Conservation (phyloP, 2,888 invertebrate species). For the Dryadula phaetusa region DNA sequence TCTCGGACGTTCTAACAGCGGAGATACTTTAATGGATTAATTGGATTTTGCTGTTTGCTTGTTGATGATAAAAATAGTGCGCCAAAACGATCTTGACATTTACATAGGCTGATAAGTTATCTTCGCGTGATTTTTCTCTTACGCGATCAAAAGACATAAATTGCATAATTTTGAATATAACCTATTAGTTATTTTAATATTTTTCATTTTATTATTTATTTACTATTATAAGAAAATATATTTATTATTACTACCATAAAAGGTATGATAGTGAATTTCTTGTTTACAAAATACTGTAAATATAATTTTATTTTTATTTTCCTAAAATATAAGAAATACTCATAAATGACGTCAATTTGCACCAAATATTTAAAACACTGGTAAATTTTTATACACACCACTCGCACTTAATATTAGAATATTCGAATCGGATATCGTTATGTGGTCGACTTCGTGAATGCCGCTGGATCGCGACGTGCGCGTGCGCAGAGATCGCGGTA, state of each 20-base stretch:
- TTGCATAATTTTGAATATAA: not conserved
- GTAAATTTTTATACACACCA: constrained; percentile 29
- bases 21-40: constrained; percentile 51
- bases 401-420: constrained; percentile 46
- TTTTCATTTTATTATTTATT: not conserved
- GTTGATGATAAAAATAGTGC: constrained; percentile 33
- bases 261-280: no score
- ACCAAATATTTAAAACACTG: constrained; percentile 21
- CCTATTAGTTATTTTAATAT: not conserved
- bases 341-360: constrained; percentile 15
- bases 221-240: not conserved
- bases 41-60: constrained; percentile 49
- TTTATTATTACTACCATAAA: no score
- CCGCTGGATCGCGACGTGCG: constrained; percentile 55
- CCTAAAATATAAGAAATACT: not conserved
- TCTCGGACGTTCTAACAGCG: constrained; percentile 54
- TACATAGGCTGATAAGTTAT: constrained; percentile 24
- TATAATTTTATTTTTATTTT: not conserved
- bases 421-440: constrained; percentile 48
- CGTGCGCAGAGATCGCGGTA: constrained; percentile 76
- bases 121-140: constrained; percentile 33
- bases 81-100: constrained; percentile 21
- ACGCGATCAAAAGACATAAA: not conserved
- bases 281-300: not conserved
- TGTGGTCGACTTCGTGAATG: constrained; percentile 43